Base-by-base conservation (phyloP, 2,797 vertebrate species). In the Phaenicophaeus curvirostris region DNA sequence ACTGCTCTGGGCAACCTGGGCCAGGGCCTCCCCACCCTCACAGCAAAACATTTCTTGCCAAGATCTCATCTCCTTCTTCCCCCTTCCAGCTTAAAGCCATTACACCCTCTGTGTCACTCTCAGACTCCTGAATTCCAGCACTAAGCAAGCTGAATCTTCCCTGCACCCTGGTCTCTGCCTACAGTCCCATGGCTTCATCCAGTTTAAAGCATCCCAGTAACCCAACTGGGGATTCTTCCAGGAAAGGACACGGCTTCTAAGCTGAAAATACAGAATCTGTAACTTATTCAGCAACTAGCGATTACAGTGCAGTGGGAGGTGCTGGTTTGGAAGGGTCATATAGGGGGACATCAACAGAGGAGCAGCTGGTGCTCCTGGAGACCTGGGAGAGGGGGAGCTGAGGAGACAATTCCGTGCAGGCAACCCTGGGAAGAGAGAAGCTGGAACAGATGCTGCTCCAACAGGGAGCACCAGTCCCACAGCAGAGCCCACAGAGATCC, bases 131-230 rank as follows among this genome's bases (percentile, higher is more conserved):
- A 41, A 57, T 15, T 48, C 27, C 7, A 68, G 28, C 57, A 27
- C 20, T 21, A 8, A 55, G 39, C 21, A 11, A 33, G 62, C 31
- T 65, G 57, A 27, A 51, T 17, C 55, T 11, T 39, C 44, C 6
- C 41, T 8, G 61, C 61, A 51, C 16, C 66, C 68, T 89, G 41
- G 33, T 7, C 42, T 15, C 18, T 18, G 30, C 5, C 68, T 50
- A 18, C 11, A 6, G 4, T 8, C 15, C 37, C 3, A 1, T 0
- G 1, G 30, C 25, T 57, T 42, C 62, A 50, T 24, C 69, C 37
- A 5, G 12, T 3, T 35, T 3, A 31, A 33, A 71, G 21, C 25
- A 31, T 46, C 50, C 33, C 50, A 16, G 54, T 21, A 42, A 59
- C 30, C 62, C 25, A 42, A 83, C 31, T 1, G 25, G 63, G 33